Evolutionary conservation across 2,888 invertebrate species (phyloP), one percentile per base, ranked within the genome.

Genomic region (Eilema caniola): DNA sequence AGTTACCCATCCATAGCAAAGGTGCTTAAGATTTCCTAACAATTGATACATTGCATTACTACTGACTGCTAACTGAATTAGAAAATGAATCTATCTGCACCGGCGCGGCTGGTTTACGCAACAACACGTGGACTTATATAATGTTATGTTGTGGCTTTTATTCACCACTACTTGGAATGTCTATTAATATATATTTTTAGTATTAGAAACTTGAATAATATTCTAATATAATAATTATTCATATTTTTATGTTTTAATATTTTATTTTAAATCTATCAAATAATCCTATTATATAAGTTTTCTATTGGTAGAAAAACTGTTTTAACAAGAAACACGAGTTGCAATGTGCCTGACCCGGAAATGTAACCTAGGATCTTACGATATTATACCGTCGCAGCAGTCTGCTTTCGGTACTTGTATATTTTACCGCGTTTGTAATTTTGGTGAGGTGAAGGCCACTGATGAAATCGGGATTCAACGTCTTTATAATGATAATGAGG

Each of bases 101-200:
- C 53, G 53, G 53, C 53, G 53, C 53, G 28, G 1, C 28, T 28
- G 5, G 16, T 33, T 33, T 33, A 23, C 33, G 23, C 31, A 31
- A 56, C 12, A 7, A n/a, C 47, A 24, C 23, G 23, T 62, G 16
- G 53, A 28, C 31, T 65, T 65, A 65, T 23, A 53, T 65, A 64
- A 64, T 14, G n/a, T 12, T 1, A 53, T 56, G 53, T 31, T 28
- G 14, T 31, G 14, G 31, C 10, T 65, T 53, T 23, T 31, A 31
- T 56, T 28, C 23, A 31, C 8, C 23, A 23, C 12, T 4, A 12
- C 28, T 31, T 31, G 14, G 24, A 24, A 59, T 20, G 7, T 14
- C 25, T 25, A 25, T 25, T n/a, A 53, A 47, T 33, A 41, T 41
- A 41, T 20, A 47, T 47, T 47, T n/a, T 47, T 20, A 47, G 47